These are phyloP conservation scores for Cryptotermes secundus DNA, from an alignment of 1,140 invertebrate genomes.

Conservation along the genomic window DNA sequence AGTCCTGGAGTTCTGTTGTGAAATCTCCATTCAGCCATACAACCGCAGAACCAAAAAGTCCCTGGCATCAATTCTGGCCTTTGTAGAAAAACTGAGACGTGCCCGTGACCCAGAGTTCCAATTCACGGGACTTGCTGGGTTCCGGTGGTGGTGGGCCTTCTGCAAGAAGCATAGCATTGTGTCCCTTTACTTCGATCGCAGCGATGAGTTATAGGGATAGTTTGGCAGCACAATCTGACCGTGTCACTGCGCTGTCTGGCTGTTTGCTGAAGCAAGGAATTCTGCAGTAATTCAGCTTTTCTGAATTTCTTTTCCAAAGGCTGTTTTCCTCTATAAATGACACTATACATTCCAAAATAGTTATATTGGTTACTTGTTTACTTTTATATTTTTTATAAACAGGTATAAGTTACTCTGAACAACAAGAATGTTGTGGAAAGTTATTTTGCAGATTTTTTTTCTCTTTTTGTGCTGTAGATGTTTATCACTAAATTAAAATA, in stretches of 20 bases:
- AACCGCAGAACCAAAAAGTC: slow-evolving; percentile 71
- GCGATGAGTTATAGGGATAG: slow-evolving; percentile 24
- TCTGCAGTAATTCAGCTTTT: background rate
- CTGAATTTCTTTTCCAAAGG: background rate
- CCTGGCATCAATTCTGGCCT: slow-evolving; percentile 61
- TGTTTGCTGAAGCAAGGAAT: slow-evolving; percentile 2
- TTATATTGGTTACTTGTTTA: too few species aligned
- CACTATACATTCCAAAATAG: too few species aligned
- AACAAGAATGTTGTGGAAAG: too few species aligned
- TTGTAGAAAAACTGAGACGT: slow-evolving; percentile 62
- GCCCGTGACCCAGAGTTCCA: slow-evolving; percentile 62
- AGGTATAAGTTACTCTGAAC: too few species aligned
- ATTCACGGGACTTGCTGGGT: slow-evolving; percentile 66
- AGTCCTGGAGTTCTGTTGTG: slow-evolving; percentile 72
- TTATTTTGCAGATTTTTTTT: too few species aligned
- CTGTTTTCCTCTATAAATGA: too few species aligned
- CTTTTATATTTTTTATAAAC: too few species aligned
- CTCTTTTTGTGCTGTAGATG: too few species aligned
- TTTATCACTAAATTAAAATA: too few species aligned
- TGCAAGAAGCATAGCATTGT: slow-evolving; percentile 77
- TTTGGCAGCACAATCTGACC: background rate
- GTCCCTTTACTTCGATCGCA: slow-evolving; percentile 58
- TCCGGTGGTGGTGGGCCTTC: slow-evolving; percentile 80
- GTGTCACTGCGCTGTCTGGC: background rate
- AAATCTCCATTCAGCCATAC: slow-evolving; percentile 68